phyloP scores from a whole-genome alignment of 2,888 invertebrate genomes.

The Ectemnius lituratus region DNA sequence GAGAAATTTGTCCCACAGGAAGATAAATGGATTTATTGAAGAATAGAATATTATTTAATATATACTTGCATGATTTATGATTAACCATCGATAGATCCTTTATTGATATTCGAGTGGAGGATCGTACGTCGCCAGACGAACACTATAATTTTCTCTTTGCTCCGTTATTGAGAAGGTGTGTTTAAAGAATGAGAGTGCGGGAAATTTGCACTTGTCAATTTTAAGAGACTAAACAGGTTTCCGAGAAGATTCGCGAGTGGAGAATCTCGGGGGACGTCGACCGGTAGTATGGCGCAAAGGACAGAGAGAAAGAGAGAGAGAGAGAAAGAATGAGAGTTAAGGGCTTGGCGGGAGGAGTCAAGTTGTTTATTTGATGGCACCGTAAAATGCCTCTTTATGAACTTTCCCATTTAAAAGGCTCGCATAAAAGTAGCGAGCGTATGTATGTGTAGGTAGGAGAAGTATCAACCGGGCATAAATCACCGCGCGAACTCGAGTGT shows the following conservation, averaged over 20 bases:
- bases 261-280: slow-evolving; percentile 36
- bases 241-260: slow-evolving; percentile 18
- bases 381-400: slow-evolving; percentile 78
- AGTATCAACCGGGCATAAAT: slow-evolving; percentile 76
- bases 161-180: no score
- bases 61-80: not conserved
- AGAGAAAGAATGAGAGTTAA: slow-evolving; percentile 17
- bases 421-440: slow-evolving; percentile 76
- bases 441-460: slow-evolving; percentile 70
- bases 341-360: slow-evolving; percentile 74
- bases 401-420: slow-evolving; percentile 77
- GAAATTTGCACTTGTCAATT: not conserved
- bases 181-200: no score
- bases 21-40: no score
- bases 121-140: no score
- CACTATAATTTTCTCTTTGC: no score
- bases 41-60: no score
- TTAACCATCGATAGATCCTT: not conserved
- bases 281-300: slow-evolving; percentile 16
- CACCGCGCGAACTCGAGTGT: slow-evolving; percentile 71
- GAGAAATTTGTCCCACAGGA: no score
- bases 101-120: no score
- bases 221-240: slow-evolving; percentile 14
- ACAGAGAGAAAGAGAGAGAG: slow-evolving; percentile 22
- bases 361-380: slow-evolving; percentile 78